phyloP scores from a whole-genome alignment of 2,888 invertebrate genomes.

The Ochropleura leucogaster region DNA sequence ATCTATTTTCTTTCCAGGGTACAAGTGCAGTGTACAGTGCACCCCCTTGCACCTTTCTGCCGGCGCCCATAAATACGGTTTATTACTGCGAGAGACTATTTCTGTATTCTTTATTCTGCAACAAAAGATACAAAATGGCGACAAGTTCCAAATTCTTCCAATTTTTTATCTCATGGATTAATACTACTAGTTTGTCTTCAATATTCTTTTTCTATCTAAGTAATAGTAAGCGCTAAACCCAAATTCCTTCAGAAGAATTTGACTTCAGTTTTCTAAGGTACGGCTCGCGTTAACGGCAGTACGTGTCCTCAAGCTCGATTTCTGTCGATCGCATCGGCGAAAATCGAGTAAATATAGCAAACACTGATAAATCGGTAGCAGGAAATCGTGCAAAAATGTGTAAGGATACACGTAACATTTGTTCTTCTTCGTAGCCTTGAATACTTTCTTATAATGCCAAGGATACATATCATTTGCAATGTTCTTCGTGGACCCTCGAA shows the following conservation, averaged over 20 bases:
- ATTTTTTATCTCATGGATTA: neutral
- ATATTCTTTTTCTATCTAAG: neutral
- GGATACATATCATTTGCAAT: neutral
- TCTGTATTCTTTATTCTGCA: neutral
- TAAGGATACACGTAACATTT: neutral
- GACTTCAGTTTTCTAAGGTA: conserved; percentile 1
- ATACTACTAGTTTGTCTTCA: neutral
- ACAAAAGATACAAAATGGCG: neutral
- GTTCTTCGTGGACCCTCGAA: neutral
- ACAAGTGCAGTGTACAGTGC: too few relatives aligned
- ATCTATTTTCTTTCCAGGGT: too few relatives aligned
- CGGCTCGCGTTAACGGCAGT: neutral
- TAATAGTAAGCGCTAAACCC: neutral
- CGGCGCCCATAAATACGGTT: neutral
- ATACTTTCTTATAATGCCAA: neutral
- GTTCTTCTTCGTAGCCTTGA: conserved; percentile 2
- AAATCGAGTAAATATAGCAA: conserved; percentile 26
- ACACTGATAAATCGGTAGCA: conserved; percentile 10
- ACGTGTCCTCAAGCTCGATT: conserved; percentile 35
- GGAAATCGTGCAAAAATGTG: conserved; percentile 1
- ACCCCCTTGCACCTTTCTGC: too few relatives aligned
- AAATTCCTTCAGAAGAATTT: neutral
- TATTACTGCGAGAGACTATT: neutral
- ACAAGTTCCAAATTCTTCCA: neutral
- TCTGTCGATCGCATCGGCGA: conserved; percentile 7